Evolutionary conservation across 2,888 invertebrate genomes (phyloP), one percentile per base, ranked within the genome.

Genomic region (Calameuta idolon): DNA sequence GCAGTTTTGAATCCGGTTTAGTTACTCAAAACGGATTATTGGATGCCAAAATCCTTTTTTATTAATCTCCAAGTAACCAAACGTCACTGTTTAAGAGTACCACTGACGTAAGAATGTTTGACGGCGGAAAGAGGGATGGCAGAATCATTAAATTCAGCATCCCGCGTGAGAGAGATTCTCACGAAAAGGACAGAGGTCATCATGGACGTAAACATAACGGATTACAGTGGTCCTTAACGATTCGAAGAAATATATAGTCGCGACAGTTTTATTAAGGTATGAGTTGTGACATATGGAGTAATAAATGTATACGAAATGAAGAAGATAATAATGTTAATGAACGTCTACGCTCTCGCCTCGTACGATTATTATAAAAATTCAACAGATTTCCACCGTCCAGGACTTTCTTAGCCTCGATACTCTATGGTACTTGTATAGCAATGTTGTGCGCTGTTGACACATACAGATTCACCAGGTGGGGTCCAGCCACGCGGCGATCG

Each of bases 401-500:
- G 85, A 83, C 79, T 87, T 77, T 79, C 83, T 80, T 81, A 40
- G 79, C 84, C 81, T 84, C 82, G 40, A 81, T 85, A 85, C 83
- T 83, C 86, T 85, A 40, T 81, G 81, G 76, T 81, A 83, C 82
- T 85, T 85, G 85, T 83, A 87, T 86, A 88, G 85, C 86, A 86
- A 86, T 84, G 81, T 91, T 90, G 89, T 90, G 90, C 90, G 89
- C 87, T 88, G 88, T 85, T 85, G 88, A 87, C 86, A 85, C 87
- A 86, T 88, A 87, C 86, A 85, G 85, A 86, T 85, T 90, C 90
- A 90, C 89, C 91, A 90, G 88, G 91, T 90, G 89, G 90, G 89
- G 89, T 91, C 90, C 91, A 91, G 91, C 91, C 91, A 90, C 89
- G 87, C 86, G 87, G 89, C 87, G 87, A 90, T 88, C 86, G 87